Evolutionary conservation across 92 coral and sea anemone genomes (phyloP).

Genomic region (Desmophyllum pertusum): DNA sequence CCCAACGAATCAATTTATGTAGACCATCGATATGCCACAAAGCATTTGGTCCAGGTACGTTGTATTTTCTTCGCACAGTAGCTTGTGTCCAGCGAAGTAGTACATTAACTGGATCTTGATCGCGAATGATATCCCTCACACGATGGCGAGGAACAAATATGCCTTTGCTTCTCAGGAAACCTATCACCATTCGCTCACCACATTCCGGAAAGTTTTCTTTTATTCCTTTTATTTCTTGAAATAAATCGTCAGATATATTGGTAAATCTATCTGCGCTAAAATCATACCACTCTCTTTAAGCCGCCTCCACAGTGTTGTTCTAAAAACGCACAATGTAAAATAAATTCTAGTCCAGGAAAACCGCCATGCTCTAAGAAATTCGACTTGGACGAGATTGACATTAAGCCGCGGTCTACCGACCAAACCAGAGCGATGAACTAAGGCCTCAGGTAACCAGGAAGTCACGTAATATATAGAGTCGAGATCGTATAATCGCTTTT

Average conservation of each 20-base stretch:
- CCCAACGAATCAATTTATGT: conserved; percentile 43
- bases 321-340: conserved; percentile 30
- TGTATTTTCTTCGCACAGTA: conserved; percentile 14
- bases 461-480: too few relatives aligned
- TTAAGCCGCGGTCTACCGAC: conserved; percentile 41
- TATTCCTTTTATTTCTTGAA: not conserved
- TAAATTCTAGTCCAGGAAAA: conserved; percentile 58
- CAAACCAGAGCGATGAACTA: conserved; percentile 23
- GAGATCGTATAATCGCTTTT: too few relatives aligned
- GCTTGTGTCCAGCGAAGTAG: conserved; percentile 52
- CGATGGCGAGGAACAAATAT: conserved; percentile 41
- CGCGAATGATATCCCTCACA: conserved; percentile 42
- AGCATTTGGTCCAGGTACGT: conserved; percentile 52
- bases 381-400: conserved; percentile 40
- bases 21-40: conserved; percentile 49
- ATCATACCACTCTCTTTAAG: conserved; percentile 25
- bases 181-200: conserved; percentile 61
- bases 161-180: conserved; percentile 39
- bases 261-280: conserved; percentile 32
- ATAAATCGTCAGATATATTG: conserved; percentile 37
- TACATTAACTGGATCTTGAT: conserved; percentile 42
- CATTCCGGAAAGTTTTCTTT: conserved; percentile 31
- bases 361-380: conserved; percentile 45
- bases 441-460: not conserved
- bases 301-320: conserved; percentile 58